These are phyloP conservation scores for Eudyptes chrysolophus DNA, from an alignment of 2,113 vertebrate species.

Conservation along the genomic window DNA sequence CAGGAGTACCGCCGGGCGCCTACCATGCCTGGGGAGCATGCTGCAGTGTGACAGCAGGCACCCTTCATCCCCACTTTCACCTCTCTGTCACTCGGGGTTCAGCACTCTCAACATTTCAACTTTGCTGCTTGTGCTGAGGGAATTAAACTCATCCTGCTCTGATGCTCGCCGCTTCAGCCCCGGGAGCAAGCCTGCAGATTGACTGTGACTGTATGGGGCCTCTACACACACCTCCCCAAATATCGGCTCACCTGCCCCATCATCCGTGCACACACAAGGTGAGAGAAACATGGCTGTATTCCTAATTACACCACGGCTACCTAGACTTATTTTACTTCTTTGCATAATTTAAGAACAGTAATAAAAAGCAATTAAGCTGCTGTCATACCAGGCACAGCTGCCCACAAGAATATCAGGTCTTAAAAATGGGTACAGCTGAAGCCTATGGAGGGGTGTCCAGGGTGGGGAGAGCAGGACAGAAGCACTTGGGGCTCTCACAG, in stretches of 20 bases:
- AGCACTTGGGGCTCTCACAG: background rate
- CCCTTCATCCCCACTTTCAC: background rate
- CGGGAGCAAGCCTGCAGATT: background rate
- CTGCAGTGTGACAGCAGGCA: rapidly evolving
- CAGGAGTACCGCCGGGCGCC: rapidly evolving
- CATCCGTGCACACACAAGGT: rapidly evolving
- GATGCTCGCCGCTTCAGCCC: rapidly evolving
- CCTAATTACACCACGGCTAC: rapidly evolving
- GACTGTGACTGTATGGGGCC: rapidly evolving
- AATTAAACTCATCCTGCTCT: background rate
- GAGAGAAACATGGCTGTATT: background rate
- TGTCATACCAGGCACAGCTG: background rate
- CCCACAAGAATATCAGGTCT: background rate
- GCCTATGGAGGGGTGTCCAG: rapidly evolving
- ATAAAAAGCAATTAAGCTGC: background rate
- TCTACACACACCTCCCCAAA: background rate
- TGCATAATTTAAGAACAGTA: background rate
- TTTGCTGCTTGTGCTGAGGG: background rate
- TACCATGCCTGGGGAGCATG: rapidly evolving
- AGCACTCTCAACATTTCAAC: background rate
- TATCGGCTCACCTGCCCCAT: rapidly evolving
- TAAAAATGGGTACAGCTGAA: background rate
- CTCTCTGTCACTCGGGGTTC: rapidly evolving
- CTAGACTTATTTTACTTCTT: background rate
- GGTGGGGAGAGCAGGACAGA: background rate